phyloP scores from a whole-genome alignment of 2,113 vertebrate species.

The Andinoacara biseriatus region DNA sequence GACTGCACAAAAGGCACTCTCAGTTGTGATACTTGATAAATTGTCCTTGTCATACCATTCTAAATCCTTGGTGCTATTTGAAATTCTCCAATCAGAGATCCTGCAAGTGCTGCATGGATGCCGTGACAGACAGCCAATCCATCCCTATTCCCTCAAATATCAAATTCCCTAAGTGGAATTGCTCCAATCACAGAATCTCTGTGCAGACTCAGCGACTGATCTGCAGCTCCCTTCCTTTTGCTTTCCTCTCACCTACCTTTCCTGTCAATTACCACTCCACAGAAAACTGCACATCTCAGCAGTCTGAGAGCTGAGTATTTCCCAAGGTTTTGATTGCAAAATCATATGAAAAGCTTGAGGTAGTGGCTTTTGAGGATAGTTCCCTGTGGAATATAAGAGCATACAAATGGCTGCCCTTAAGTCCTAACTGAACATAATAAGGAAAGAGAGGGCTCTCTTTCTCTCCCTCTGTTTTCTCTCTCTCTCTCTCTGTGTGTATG shows the following conservation, averaged over 20 bases:
- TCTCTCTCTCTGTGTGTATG: background rate
- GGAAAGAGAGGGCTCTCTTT: background rate
- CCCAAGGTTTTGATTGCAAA: slow-evolving; percentile 61
- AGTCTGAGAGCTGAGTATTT: slow-evolving; percentile 53
- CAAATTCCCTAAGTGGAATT: slow-evolving; percentile 47
- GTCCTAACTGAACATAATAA: slow-evolving; percentile 67
- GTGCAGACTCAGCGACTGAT: slow-evolving; percentile 62
- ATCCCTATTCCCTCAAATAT: slow-evolving; percentile 39
- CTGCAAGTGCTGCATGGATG: slow-evolving; percentile 25
- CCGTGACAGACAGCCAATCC: slow-evolving; percentile 47
- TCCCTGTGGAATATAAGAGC: slow-evolving; percentile 58
- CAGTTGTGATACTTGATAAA: slow-evolving; percentile 29
- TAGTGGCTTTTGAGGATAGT: slow-evolving; percentile 48
- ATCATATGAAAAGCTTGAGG: slow-evolving; percentile 60
- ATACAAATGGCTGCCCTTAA: slow-evolving; percentile 64
- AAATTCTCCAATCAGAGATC: slow-evolving; percentile 31
- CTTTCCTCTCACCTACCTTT: slow-evolving; percentile 49
- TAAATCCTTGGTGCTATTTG: slow-evolving; percentile 37
- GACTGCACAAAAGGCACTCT: background rate
- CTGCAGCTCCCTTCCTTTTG: slow-evolving; percentile 35
- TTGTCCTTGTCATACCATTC: slow-evolving; percentile 23
- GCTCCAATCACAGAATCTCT: slow-evolving; percentile 48
- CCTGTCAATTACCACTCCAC: slow-evolving; percentile 69
- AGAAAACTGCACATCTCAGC: slow-evolving; percentile 66
- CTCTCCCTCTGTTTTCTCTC: background rate